Evolutionary conservation across 2,797 vertebrate species (phyloP), one percentile per base, ranked within the genome.

Genomic region (Manis crassicaudata): DNA sequence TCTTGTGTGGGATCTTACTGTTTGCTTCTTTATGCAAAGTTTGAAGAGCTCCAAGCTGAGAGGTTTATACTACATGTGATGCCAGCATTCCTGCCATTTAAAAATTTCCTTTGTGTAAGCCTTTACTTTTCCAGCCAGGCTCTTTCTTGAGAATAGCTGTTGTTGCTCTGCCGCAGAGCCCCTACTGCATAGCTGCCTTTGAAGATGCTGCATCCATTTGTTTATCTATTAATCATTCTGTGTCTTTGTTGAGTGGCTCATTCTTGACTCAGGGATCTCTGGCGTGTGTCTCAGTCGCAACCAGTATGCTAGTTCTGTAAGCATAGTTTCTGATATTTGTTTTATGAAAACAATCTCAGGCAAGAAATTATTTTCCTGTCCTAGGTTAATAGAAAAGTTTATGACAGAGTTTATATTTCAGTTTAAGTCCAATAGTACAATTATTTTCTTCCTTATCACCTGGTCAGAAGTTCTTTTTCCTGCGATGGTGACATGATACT

Each of bases 1-100:
- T 95, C 93, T 92, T 76, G n/a, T 81, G n/a, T 29, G 17, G 85
- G 94, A 92, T 96, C 94, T 76, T 62, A 82, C 40, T 83, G 3
- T 65, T 60, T 68, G 14, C 62, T 81, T 85, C 76, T 54, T 80
- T 73, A 62, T 12, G 46, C 50, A 77, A 84, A 63, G 20, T n/a
- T 92, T n/a, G 77, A 84, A 77, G 52, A 83, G 4, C 27, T 72
- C 80, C 20, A 12, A n/a, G 35, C 10, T 13, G 4, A 63, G 18
- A 76, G n/a, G 8, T 76, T 90, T 79, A 13, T 60, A 40, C 11
- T 79, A 56, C 6, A 37, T 70, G 40, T n/a, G 52, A 80, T 18
- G 37, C 12, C 67, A 35, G 18, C 18, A 21, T 8, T 86, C 43
- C 80, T 7, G 52, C 80, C 75, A 77, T 96, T 97, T 54, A 77